phyloP scores from a whole-genome alignment of 23 tunicate species.

The Ciona savignyi region DNA sequence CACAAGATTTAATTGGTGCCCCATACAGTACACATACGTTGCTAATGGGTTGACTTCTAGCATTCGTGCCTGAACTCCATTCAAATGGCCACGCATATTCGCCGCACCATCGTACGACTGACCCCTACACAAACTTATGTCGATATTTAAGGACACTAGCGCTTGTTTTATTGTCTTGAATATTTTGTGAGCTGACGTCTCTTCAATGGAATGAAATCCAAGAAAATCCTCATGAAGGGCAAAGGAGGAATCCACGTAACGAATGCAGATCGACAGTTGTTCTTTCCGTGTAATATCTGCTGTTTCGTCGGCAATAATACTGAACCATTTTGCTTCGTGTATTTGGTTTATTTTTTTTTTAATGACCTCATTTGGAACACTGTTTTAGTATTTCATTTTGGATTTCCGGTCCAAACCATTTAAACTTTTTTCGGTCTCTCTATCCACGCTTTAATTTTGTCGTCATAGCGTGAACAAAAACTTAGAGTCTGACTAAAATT shows the following conservation, averaged over 20 bases:
- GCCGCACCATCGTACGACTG: conserved; percentile 14
- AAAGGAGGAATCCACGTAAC: conserved; percentile 9
- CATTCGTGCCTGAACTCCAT: neutral
- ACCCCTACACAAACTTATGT: conserved; percentile 2
- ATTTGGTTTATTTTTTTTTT: neutral
- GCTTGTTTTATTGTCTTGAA: neutral
- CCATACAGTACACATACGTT: conserved; percentile 8
- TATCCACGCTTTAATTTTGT: neutral
- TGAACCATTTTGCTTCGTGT: neutral
- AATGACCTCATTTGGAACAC: neutral
- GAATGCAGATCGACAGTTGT: conserved; percentile 7
- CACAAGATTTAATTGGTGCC: conserved; percentile 6
- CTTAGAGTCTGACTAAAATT: neutral
- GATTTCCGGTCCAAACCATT: conserved; percentile 13
- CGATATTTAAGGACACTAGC: neutral
- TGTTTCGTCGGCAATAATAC: conserved; percentile 15
- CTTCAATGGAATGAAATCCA: neutral
- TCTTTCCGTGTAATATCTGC: neutral
- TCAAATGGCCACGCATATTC: conserved; percentile 9
- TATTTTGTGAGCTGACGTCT: neutral
- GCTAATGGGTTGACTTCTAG: neutral
- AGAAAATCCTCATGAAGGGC: conserved; percentile 1
- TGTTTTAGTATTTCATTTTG: conserved; percentile 10
- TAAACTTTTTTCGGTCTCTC: neutral
- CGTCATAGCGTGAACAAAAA: neutral